These are phyloP conservation scores for Erythrocebus patas DNA, from an alignment of 2,113 vertebrate genomes.

Conservation along the genomic window DNA sequence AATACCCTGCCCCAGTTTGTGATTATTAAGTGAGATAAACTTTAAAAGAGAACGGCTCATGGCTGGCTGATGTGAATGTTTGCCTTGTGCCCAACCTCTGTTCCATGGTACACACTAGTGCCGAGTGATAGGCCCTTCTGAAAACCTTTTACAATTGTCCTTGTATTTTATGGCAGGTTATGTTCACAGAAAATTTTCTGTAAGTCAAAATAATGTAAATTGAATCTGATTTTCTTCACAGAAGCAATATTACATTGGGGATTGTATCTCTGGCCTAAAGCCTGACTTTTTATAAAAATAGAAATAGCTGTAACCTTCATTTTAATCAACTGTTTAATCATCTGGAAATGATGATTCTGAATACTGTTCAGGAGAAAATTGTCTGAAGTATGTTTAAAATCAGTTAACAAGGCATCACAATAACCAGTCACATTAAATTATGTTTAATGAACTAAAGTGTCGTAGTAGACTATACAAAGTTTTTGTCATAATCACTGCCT, in stretches of 20 bases:
- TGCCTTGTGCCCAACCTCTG: background rate
- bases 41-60: background rate
- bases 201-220: conserved; percentile 46
- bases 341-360: conserved; percentile 38
- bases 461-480: background rate
- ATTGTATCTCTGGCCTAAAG: conserved; percentile 50
- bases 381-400: conserved; percentile 21
- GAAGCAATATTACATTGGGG: conserved; percentile 28
- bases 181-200: conserved; percentile 22
- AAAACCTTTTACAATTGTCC: background rate
- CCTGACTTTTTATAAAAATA: conserved; percentile 28
- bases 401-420: conserved; percentile 23
- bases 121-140: background rate
- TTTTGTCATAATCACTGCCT: conserved; percentile 6
- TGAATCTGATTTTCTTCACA: conserved; percentile 55
- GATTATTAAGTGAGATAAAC: conserved; percentile 18
- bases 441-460: conserved; percentile 1
- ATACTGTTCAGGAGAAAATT: conserved; percentile 34
- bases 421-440: conserved; percentile 37
- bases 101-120: background rate
- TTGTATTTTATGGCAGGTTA: background rate
- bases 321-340: conserved; percentile 55
- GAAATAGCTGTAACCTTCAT: conserved; percentile 33
- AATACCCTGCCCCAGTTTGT: background rate
- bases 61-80: background rate